Conservation (phyloP, 2,113 vertebrate species). For the Pterocles gutturalis region DNA sequence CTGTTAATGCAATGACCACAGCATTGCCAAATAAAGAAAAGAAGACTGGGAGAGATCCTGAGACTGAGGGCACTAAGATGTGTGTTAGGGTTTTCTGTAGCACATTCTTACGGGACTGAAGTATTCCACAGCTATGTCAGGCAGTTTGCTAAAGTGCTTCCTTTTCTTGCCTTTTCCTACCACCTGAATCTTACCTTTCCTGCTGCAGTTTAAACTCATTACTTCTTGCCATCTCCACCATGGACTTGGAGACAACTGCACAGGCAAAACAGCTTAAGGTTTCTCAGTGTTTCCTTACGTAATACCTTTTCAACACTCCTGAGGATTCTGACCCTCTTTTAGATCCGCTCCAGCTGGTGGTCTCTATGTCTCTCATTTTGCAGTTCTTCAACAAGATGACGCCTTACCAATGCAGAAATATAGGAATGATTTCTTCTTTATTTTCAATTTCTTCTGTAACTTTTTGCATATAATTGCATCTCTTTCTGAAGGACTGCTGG, state of each 20-base stretch:
- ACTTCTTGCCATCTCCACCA: background rate
- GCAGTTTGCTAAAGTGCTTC: background rate
- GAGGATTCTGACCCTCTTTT: background rate
- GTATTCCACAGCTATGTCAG: background rate
- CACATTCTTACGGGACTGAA: background rate
- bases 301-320: background rate
- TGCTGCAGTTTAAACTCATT: background rate
- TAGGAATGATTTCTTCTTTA: background rate
- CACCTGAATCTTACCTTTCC: background rate
- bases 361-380: background rate
- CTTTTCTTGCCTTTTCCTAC: background rate
- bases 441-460: background rate
- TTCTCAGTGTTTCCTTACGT: fast-evolving
- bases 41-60: background rate
- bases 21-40: background rate
- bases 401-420: background rate
- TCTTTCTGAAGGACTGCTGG: background rate
- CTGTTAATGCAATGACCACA: background rate
- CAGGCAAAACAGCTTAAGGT: background rate
- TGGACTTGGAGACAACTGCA: background rate
- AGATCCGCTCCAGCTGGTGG: background rate
- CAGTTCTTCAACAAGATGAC: background rate
- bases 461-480: background rate
- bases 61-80: background rate
- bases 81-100: background rate